Evolutionary conservation across 2,113 vertebrate genomes (phyloP), one percentile per base, ranked within the genome.

Genomic region (Cairina moschata): DNA sequence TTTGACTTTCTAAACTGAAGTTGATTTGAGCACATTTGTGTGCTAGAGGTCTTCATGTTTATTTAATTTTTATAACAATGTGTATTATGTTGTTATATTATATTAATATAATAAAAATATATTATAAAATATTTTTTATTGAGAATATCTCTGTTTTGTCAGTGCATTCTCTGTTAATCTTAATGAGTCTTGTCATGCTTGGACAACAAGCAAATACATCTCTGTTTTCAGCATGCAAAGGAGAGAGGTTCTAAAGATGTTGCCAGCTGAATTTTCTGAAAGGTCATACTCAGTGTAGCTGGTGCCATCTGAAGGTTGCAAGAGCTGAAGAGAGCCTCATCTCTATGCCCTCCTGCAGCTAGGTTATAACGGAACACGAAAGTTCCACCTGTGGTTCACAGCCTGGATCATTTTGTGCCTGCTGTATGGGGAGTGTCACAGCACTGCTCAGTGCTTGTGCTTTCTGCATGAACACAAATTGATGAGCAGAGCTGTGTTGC

Each of bases 391-490:
- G 0, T n/a, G 20, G 23, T 23, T 62, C 42, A 28, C 38, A 36
- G 58, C 7, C 36, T 46, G 58, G 58, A 4, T 67, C 16, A 42
- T 9, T 76, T 17, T 80, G 34, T 80, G 31, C n/a, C 21, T n/a
- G 28, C 9, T 34, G 54, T 50, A 0, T 14, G 9, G 28, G 11
- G 52, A 46, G 14, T 72, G n/a, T 42, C 16, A 32, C 13, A 34
- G 54, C 20, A 1, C 29, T 48, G 63, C 44, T 38, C 55, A 15
- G 38, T 15, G 84, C 44, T 56, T 28, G 15, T 42, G 0, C 22
- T 36, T 76, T 18, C 34, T 32, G 23, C 1, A 0, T 17, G 23
- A 6, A 60, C 48, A 22, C 42, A 44, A 36, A 44, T 7, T 17
- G 29, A 9, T 2, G n/a, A 72, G 46, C 31, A 67, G 46, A 75